Evolutionary conservation across 1,140 invertebrate species (phyloP).

Genomic region (Tetragnatha versicolor): DNA sequence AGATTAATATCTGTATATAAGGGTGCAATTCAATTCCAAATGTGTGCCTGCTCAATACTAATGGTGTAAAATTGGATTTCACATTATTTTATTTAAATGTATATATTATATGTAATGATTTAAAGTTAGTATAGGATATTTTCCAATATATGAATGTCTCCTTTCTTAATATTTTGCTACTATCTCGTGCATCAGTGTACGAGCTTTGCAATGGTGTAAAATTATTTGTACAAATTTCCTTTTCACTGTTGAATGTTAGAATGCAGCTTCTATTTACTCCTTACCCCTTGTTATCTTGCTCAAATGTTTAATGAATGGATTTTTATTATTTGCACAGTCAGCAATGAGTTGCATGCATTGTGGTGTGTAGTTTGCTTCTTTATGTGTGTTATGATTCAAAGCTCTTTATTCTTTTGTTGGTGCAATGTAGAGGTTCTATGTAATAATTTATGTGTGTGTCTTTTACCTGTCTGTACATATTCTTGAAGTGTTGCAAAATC

Average conservation of each 20-base stretch:
- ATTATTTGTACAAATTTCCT: conserved; percentile 36
- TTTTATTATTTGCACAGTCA: background rate
- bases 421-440: conserved; percentile 21
- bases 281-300: conserved; percentile 23
- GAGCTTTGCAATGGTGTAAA: conserved; percentile 10
- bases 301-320: conserved; percentile 11
- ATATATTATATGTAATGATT: conserved; percentile 49
- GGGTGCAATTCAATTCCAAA: conserved; percentile 30
- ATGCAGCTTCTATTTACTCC: conserved; percentile 11
- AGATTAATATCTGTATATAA: conserved; percentile 74
- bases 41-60: conserved; percentile 46
- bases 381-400: conserved; percentile 51
- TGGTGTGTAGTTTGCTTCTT: conserved; percentile 45
- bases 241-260: conserved; percentile 49
- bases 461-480: too few relatives aligned
- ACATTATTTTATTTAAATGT: conserved; percentile 51
- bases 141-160: conserved; percentile 40
- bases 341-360: conserved; percentile 10
- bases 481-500: too few relatives aligned
- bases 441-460: background rate
- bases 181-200: conserved; percentile 8
- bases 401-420: conserved; percentile 26
- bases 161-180: conserved; percentile 41
- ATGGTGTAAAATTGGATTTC: conserved; percentile 36
- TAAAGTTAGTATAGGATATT: conserved; percentile 37